Percentiles rank a stretch among this genome's conserved stretches.
Evolutionary conservation across 2,888 invertebrate species (phyloP).

Genomic region (Amphipyra tragopoginis): DNA sequence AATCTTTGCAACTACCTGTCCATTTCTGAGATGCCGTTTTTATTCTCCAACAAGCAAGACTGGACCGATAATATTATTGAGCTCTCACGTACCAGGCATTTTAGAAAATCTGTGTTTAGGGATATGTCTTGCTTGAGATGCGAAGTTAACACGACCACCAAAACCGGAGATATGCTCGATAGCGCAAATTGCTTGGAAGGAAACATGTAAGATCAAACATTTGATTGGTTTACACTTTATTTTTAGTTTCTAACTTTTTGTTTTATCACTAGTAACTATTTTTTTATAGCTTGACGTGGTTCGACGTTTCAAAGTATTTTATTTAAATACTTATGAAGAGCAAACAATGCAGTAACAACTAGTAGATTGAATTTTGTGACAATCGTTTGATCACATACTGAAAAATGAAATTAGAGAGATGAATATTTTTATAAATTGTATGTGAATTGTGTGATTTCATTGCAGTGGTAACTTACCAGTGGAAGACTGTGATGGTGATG

Average conservation of each 20-base stretch:
- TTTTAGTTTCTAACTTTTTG: neutral
- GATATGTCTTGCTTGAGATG: conserved; percentile 81
- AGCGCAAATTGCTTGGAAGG: conserved; percentile 77
- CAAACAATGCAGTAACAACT: neutral
- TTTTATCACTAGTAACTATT: neutral
- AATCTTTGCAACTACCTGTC: conserved; percentile 82
- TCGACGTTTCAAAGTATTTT: neutral
- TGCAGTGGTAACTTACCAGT: conserved; percentile 70
- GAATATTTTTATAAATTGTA: neutral
- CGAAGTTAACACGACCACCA: conserved; percentile 73
- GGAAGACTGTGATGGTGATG: conserved; percentile 71
- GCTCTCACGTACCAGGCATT: conserved; percentile 72
- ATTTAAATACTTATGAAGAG: conserved; percentile 4
- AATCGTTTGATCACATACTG: neutral
- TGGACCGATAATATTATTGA: conserved; percentile 81
- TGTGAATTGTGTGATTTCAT: conserved; percentile 25
- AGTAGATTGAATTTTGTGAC: conserved; percentile 1
- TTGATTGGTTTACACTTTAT: neutral
- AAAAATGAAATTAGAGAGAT: neutral
- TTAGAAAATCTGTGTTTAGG: conserved; percentile 75
- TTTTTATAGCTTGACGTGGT: neutral
- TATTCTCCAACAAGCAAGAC: conserved; percentile 72
- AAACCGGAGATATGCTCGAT: conserved; percentile 61
- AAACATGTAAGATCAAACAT: conserved; percentile 71
- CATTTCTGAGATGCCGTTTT: conserved; percentile 78